A percentile compares a stretch with the other conserved stretches of the same genome.
phyloP scores from a whole-genome alignment of 2,888 invertebrate genomes.

The Campopleginae sp. region DNA sequence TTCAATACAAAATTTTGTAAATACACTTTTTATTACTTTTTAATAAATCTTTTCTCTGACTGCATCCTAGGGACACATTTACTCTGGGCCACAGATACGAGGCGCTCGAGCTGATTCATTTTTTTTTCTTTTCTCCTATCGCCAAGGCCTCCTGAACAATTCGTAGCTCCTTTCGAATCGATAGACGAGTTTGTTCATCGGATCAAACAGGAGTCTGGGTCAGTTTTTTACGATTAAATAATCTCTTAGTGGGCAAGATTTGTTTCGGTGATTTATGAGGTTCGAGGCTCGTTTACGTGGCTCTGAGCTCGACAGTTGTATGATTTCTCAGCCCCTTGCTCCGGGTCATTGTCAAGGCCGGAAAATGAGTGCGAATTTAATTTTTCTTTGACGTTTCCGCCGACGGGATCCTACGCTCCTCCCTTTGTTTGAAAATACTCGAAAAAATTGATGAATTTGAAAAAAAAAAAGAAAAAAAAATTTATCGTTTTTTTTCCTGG shows the following conservation, averaged over 20 bases:
- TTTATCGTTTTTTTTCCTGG: not conserved
- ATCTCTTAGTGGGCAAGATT: not conserved
- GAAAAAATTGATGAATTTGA: not conserved
- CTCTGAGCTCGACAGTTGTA: not conserved
- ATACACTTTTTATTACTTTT: too few species aligned
- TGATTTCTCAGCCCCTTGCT: too few species aligned
- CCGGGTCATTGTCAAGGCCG: not conserved
- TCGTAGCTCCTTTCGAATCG: too few species aligned
- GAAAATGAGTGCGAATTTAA: not conserved
- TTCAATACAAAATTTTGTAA: too few species aligned
- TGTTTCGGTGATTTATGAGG: not conserved
- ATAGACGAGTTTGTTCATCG: not conserved
- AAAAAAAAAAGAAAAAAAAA: not conserved
- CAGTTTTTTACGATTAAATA: not conserved
- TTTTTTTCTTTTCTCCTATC: not conserved
- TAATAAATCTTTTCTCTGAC: too few species aligned
- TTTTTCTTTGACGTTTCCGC: not conserved
- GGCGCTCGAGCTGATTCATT: slow-evolving; percentile 19
- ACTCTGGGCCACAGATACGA: not conserved
- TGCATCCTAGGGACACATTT: slow-evolving; percentile 9
- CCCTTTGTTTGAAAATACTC: not conserved
- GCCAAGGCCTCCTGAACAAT: slow-evolving; percentile 7
- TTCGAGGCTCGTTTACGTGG: not conserved
- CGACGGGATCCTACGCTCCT: not conserved
- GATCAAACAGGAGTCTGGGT: slow-evolving; percentile 3